phyloP scores from a whole-genome alignment of 2,797 vertebrate genomes.

The Microcaecilia unicolor region DNA sequence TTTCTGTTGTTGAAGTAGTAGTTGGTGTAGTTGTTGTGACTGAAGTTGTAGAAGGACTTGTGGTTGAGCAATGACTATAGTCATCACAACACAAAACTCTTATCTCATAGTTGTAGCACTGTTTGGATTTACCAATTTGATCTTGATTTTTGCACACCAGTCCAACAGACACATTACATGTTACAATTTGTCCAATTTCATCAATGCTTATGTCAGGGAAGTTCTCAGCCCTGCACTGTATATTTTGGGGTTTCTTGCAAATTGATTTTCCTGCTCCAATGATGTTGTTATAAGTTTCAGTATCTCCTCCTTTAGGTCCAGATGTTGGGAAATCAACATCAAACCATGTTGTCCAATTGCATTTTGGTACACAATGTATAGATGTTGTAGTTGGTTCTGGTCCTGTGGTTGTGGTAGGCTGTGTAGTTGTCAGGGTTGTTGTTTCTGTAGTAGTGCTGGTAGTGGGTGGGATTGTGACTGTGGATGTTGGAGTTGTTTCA shows the following conservation, averaged over 20 bases:
- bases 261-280: neutral
- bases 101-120: slow-evolving; percentile 21
- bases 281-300: slow-evolving; percentile 42
- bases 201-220: neutral
- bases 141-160: slow-evolving; percentile 19
- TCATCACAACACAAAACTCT: slow-evolving; percentile 4
- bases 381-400: slow-evolving; percentile 7
- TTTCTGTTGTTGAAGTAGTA: neutral
- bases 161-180: neutral
- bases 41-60: neutral
- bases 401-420: neutral
- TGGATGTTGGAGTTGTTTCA: neutral
- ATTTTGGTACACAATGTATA: neutral
- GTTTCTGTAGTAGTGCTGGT: no score
- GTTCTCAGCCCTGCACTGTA: slow-evolving; percentile 21
- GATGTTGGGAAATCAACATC: slow-evolving; percentile 39
- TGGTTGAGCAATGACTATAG: neutral
- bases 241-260: neutral
- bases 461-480: neutral
- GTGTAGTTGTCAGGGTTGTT: neutral
- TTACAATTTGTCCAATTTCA: slow-evolving; percentile 8
- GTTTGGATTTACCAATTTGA: slow-evolving; percentile 4
- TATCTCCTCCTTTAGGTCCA: slow-evolving; percentile 35
- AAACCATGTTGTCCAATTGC: slow-evolving; percentile 44
- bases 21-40: rapidly evolving